Percentiles rank a stretch among this genome's conserved stretches.
These are phyloP conservation scores for Odontocolon sp. DNA, from an alignment of 2,888 invertebrate genomes.

Conservation along the genomic window DNA sequence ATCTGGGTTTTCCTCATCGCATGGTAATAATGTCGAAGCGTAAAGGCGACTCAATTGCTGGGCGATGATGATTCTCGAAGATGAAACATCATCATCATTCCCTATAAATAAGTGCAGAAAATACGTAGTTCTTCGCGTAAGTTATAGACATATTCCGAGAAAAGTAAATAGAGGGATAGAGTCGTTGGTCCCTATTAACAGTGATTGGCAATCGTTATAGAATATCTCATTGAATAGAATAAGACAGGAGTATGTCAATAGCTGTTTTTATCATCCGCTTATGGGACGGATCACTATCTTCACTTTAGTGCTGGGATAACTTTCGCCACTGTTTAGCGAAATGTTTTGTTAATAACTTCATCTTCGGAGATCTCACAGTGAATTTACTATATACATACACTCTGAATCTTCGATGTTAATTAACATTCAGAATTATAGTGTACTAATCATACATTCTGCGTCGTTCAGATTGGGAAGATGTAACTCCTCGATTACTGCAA, in stretches of 20 bases:
- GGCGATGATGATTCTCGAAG: background rate
- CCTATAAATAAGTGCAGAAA: background rate
- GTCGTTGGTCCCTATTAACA: too few species aligned
- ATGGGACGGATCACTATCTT: background rate
- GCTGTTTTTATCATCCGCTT: background rate
- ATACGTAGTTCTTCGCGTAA: background rate
- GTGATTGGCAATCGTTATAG: too few species aligned
- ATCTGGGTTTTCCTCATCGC: background rate
- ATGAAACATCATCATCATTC: background rate
- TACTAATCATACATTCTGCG: background rate
- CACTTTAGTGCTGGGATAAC: background rate
- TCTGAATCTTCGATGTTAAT: slow-evolving; percentile 39
- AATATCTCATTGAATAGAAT: too few species aligned
- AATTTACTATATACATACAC: background rate
- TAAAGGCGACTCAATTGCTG: background rate
- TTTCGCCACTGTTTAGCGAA: slow-evolving; percentile 16
- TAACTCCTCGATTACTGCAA: too few species aligned
- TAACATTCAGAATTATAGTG: slow-evolving; percentile 31
- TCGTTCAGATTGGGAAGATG: too few species aligned
- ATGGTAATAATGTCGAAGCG: background rate
- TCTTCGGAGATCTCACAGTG: slow-evolving; percentile 25
- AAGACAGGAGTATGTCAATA: too few species aligned
- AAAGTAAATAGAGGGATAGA: too few species aligned
- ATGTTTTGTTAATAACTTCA: slow-evolving; percentile 47
- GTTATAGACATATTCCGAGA: background rate